Conservation (phyloP, 2,888 invertebrate species). For the Sphaerophoria rueppellii region DNA sequence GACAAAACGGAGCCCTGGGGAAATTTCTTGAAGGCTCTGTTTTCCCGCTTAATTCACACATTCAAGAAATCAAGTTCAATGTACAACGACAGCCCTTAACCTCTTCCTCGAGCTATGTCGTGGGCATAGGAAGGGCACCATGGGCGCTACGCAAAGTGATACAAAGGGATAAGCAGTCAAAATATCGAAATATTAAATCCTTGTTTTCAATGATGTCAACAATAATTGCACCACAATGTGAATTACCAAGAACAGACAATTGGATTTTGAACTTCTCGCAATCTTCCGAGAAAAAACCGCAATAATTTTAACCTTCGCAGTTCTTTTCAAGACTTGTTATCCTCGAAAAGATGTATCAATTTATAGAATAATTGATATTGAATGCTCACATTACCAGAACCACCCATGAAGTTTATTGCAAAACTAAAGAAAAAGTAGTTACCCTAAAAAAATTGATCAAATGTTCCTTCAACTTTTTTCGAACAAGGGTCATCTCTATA, state of each 20-base stretch:
- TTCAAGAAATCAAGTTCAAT: too few relatives aligned
- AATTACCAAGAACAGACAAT: not conserved
- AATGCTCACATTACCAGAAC: slow-evolving; percentile 30
- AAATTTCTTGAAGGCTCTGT: too few relatives aligned
- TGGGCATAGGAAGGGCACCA: too few relatives aligned
- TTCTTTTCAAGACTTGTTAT: not conserved
- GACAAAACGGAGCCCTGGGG: too few relatives aligned
- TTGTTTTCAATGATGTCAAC: too few relatives aligned
- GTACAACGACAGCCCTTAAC: too few relatives aligned
- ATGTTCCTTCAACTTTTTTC: not conserved
- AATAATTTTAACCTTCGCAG: slow-evolving; percentile 13
- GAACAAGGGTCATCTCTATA: slow-evolving; percentile 43
- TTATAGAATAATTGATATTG: slow-evolving; percentile 54
- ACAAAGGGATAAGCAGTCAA: too few relatives aligned
- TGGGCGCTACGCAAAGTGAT: too few relatives aligned
- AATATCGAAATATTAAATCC: too few relatives aligned
- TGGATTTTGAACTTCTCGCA: not conserved
- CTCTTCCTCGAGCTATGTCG: too few relatives aligned
- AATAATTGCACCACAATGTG: too few relatives aligned
- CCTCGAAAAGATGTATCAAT: slow-evolving; percentile 40
- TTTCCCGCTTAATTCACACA: too few relatives aligned
- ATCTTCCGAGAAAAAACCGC: slow-evolving; percentile 11
- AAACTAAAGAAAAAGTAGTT: not conserved
- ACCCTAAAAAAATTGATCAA: slow-evolving; percentile 11
- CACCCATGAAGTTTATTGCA: slow-evolving; percentile 49